phyloP scores from a whole-genome alignment of 2,113 vertebrate species.

The Coracopsis vasa region DNA sequence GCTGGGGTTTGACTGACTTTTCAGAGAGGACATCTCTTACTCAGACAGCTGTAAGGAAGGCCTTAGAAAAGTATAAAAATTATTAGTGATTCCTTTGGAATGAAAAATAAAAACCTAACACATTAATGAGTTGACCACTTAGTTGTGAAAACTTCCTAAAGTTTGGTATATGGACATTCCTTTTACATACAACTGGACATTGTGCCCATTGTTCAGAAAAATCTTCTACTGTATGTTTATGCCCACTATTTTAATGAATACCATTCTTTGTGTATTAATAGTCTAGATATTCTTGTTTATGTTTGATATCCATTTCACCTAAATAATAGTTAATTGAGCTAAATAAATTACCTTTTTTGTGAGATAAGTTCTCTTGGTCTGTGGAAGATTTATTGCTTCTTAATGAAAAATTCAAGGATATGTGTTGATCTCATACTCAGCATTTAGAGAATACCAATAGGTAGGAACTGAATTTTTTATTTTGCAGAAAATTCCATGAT shows the following conservation, averaged over 20 bases:
- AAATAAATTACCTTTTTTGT: conserved; percentile 52
- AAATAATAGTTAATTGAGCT: not conserved
- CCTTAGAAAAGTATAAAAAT: not conserved
- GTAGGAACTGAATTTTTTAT: not conserved
- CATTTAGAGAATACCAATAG: not conserved
- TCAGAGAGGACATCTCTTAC: not conserved
- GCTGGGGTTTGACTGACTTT: not conserved
- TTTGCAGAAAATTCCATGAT: not conserved
- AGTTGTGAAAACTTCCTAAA: not conserved
- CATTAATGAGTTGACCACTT: not conserved
- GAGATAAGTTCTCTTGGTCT: not conserved
- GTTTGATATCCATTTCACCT: not conserved
- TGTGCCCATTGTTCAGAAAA: not conserved
- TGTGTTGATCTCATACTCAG: not conserved
- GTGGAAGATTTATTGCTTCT: conserved; percentile 3
- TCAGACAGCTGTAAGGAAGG: not conserved
- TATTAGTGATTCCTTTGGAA: not conserved
- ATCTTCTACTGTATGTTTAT: not conserved
- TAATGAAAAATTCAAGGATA: not conserved
- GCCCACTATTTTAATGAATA: not conserved
- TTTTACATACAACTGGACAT: not conserved
- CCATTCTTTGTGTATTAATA: conserved; percentile 22
- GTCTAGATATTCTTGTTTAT: conserved; percentile 4
- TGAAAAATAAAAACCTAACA: not conserved
- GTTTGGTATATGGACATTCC: not conserved